phyloP scores from a whole-genome alignment of 2,888 invertebrate species.

The Trissolcus brochymenae region DNA sequence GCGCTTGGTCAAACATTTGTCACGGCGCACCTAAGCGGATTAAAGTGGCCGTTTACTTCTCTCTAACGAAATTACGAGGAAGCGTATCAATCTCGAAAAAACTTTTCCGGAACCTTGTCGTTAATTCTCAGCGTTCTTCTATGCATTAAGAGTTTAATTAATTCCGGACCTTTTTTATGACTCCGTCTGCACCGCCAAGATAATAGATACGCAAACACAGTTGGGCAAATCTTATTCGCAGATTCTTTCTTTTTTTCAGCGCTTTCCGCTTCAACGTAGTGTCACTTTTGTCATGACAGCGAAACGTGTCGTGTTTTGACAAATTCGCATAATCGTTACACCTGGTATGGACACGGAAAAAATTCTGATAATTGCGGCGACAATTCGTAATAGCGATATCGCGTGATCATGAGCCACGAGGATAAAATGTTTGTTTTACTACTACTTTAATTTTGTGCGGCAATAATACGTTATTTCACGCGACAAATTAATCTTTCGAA shows the following conservation, averaged over 20 bases:
- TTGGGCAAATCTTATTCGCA: constrained; percentile 36
- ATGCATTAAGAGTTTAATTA: constrained; percentile 66
- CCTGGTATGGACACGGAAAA: constrained; percentile 27
- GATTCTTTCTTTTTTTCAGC: constrained; percentile 5
- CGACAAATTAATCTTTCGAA: constrained; percentile 26
- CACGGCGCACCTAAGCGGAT: constrained; percentile 58
- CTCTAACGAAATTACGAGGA: constrained; percentile 58
- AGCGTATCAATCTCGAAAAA: constrained; percentile 58
- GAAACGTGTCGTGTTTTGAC: constrained; percentile 25
- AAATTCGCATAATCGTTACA: constrained; percentile 36
- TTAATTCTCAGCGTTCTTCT: constrained; percentile 54
- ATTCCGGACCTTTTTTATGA: constrained; percentile 62
- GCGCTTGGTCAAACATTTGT: constrained; percentile 59
- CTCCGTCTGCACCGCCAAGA: constrained; percentile 36
- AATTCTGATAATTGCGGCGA: constrained; percentile 24
- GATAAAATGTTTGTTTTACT: constrained; percentile 46
- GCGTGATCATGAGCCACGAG: constrained; percentile 38
- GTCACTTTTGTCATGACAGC: background rate
- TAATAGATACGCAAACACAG: constrained; percentile 58
- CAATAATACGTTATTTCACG: constrained; percentile 17
- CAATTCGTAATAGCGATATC: constrained; percentile 49
- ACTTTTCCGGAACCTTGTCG: constrained; percentile 50
- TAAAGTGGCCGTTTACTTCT: constrained; percentile 59
- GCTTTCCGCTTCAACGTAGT: background rate
- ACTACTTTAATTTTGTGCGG: constrained; percentile 3